These are phyloP conservation scores for Phalera bucephala DNA, from an alignment of 2,888 invertebrate species.

Conservation along the genomic window DNA sequence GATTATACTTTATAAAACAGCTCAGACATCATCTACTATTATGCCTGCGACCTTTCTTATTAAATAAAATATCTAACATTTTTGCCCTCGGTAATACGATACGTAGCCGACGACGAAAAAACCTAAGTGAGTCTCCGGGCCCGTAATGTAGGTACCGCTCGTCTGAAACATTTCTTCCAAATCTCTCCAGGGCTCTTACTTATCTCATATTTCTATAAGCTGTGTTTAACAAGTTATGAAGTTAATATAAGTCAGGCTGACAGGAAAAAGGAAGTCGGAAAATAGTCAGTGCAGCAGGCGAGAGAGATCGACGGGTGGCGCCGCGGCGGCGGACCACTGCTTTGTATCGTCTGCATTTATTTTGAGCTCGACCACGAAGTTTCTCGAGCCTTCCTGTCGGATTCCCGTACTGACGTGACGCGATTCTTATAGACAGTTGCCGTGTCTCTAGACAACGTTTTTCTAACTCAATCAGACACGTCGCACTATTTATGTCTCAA, in stretches of 20 bases:
- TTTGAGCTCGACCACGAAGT: slow-evolving; percentile 31
- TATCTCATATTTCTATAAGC: slow-evolving; percentile 71
- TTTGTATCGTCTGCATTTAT: slow-evolving; percentile 37
- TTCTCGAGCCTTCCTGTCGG: slow-evolving; percentile 19
- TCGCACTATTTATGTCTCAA: slow-evolving; percentile 19
- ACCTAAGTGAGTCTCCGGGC: slow-evolving; percentile 41
- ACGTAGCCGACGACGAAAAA: slow-evolving; percentile 40
- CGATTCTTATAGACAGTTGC: slow-evolving; percentile 21
- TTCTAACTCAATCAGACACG: slow-evolving; percentile 26
- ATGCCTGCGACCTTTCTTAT: slow-evolving; percentile 42
- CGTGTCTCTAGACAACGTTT: slow-evolving; percentile 18
- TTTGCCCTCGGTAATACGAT: slow-evolving; percentile 41
- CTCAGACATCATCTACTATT: slow-evolving; percentile 45
- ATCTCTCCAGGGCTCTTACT: slow-evolving; percentile 57
- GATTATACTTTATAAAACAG: slow-evolving; percentile 47
- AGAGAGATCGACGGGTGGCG: slow-evolving; percentile 59
- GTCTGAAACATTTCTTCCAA: slow-evolving; percentile 54
- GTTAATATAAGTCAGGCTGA: slow-evolving; percentile 69
- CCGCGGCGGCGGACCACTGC: slow-evolving; percentile 46
- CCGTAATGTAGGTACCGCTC: slow-evolving; percentile 44
- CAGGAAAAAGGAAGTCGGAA: slow-evolving; percentile 64
- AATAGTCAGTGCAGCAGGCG: slow-evolving; percentile 61
- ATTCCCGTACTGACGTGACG: too few relatives aligned
- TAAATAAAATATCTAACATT: slow-evolving; percentile 50
- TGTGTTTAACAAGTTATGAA: slow-evolving; percentile 74